Evolutionary conservation across 2,888 invertebrate species (phyloP), one percentile per base, ranked within the genome.

Genomic region (Eilema depressum): DNA sequence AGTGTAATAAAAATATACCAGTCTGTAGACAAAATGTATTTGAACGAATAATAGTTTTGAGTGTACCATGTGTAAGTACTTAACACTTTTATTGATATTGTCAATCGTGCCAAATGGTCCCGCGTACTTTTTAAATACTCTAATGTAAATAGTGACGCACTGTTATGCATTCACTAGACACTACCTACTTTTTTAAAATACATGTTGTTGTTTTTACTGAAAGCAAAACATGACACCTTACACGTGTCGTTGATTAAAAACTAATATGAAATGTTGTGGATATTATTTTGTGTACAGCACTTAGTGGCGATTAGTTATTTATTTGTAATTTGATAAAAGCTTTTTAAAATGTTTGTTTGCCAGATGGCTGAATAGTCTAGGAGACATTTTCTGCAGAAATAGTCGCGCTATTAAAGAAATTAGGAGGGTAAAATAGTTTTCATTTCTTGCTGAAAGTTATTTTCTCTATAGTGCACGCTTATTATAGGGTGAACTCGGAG

Each of bases 221-320:
- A 59, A 28, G 59, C 59, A 59, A 26, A 59, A 59, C 59, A 59
- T 59, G 59, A 59, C 59, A 59, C 20, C 26, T 26, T 20, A 59
- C 59, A 59, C 17, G 26, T 59, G 25, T 59, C 3, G 7, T 2
- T 4, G 5, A 59, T 20, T 5, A 26, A 26, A 28, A 59, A 59
- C 47, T n/a, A 53, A 53, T n/a, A 53, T 53, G 8, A 53, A 53
- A 53, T 53, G 47, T 47, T 17, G 10, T 53, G n/a, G 10, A n/a
- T 47, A 47, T 53, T 53, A n/a, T 53, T n/a, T 53, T 53, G 10
- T 53, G n/a, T 53, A 53, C 53, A 53, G 20, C 53, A 53, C 53
- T 53, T 53, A 53, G n/a, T n/a, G 20, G 53, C 53, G 7, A n/a
- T 53, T 53, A 53, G n/a, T 8, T 53, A n/a, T 53, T 8, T 53